Conservation (phyloP, 23 tunicate species). For the Halocynthia aurantium region DNA sequence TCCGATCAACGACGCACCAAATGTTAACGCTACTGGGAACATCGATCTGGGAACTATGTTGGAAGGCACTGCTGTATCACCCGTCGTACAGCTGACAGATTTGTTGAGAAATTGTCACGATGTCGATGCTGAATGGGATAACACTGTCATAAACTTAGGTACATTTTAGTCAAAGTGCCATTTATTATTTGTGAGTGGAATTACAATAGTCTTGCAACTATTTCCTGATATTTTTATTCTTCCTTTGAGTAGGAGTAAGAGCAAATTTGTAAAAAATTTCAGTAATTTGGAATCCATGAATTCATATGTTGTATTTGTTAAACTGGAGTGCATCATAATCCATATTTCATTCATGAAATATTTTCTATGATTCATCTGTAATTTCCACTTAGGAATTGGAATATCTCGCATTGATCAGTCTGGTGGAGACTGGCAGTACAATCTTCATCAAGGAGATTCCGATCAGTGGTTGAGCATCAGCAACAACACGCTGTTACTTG, state of each 20-base stretch:
- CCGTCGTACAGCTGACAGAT: conserved; percentile 1
- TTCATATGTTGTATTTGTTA: too few species aligned
- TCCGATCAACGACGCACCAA: conserved; percentile 42
- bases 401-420: conserved; percentile 11
- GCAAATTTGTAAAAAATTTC: too few species aligned
- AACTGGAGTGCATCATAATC: too few species aligned
- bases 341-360: too few species aligned
- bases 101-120: conserved; percentile 17
- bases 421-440: conserved; percentile 29
- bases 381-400: conserved; percentile 10
- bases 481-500: conserved; percentile 23
- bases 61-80: conserved; percentile 10
- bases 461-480: conserved; percentile 5
- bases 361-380: too few species aligned
- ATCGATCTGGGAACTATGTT: conserved; percentile 7
- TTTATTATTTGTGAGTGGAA: too few species aligned
- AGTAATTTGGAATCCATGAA: too few species aligned
- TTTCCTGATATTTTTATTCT: too few species aligned
- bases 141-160: conserved; percentile 4
- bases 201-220: too few species aligned
- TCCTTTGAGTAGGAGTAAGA: too few species aligned
- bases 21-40: neutral
- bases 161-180: too few species aligned
- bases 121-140: conserved; percentile 18
- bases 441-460: neutral